phyloP scores from a whole-genome alignment of 2,113 vertebrate species.

The Macroglossus sobrinus region DNA sequence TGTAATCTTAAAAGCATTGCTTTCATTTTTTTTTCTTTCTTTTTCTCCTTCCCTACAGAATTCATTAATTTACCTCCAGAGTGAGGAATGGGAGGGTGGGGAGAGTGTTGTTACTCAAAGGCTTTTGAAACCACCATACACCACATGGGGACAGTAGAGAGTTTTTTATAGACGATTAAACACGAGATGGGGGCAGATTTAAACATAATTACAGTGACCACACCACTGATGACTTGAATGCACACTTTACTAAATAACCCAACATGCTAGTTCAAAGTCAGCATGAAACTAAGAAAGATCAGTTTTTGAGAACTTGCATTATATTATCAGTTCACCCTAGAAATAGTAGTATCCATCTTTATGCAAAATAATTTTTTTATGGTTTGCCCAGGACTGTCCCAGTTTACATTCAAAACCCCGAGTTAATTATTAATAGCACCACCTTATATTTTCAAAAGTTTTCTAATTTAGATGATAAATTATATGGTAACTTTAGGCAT shows the following conservation, averaged over 20 bases:
- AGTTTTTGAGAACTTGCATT: background rate
- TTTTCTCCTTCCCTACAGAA: background rate
- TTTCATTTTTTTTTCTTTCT: background rate
- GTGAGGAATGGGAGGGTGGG: background rate
- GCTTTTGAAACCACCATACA: background rate
- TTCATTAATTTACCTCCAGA: background rate
- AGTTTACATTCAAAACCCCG: background rate
- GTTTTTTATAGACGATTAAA: background rate
- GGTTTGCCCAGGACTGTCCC: background rate
- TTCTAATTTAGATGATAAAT: background rate
- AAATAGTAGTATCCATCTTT: background rate
- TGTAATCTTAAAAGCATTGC: background rate
- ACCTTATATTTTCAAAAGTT: background rate
- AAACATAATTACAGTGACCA: background rate
- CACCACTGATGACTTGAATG: background rate
- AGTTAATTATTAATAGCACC: background rate
- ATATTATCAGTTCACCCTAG: background rate
- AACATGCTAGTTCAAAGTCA: background rate
- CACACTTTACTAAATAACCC: background rate
- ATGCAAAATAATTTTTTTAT: background rate
- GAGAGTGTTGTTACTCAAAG: background rate
- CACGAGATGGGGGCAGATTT: background rate
- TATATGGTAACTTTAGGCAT: background rate
- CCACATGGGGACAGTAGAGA: slow-evolving; percentile 22
- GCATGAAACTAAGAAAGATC: background rate